phyloP scores from a whole-genome alignment of 35 echinoderm and acorn worm species.

The Diadema setosum region DNA sequence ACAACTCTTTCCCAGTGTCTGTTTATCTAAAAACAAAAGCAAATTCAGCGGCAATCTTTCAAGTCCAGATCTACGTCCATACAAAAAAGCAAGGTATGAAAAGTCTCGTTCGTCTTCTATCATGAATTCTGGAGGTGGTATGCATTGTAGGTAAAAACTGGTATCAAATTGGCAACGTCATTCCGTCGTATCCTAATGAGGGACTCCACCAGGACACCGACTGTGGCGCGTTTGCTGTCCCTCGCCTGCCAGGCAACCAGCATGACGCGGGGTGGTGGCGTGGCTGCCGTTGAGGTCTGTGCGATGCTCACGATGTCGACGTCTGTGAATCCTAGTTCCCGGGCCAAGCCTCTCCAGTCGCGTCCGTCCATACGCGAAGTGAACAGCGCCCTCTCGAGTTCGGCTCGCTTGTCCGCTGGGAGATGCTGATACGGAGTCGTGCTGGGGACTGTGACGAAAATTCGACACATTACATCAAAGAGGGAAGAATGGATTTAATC shows the following conservation, averaged over 20 bases:
- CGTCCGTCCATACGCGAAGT: neutral
- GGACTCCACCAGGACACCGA: neutral
- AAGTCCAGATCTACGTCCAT: no score
- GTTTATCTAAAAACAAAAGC: no score
- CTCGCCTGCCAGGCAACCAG: neutral
- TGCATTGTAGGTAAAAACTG: neutral
- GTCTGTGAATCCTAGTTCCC: constrained; percentile 6
- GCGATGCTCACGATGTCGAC: neutral
- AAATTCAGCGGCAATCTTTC: no score
- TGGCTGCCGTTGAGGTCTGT: neutral
- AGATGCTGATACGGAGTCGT: neutral
- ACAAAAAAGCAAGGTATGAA: no score
- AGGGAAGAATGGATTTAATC: no score
- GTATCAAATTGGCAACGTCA: constrained; percentile 19
- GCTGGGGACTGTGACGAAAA: neutral
- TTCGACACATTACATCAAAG: no score
- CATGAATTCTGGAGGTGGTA: constrained; percentile 2
- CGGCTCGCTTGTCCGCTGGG: neutral
- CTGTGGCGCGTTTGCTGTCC: neutral
- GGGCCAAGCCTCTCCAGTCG: neutral
- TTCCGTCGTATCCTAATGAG: constrained; percentile 4
- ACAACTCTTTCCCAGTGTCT: no score
- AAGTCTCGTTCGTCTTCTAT: no score
- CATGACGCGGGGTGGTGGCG: neutral
- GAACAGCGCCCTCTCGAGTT: neutral